Base-by-base conservation (phyloP, 1,140 invertebrate species). In the Drosophila tani region DNA sequence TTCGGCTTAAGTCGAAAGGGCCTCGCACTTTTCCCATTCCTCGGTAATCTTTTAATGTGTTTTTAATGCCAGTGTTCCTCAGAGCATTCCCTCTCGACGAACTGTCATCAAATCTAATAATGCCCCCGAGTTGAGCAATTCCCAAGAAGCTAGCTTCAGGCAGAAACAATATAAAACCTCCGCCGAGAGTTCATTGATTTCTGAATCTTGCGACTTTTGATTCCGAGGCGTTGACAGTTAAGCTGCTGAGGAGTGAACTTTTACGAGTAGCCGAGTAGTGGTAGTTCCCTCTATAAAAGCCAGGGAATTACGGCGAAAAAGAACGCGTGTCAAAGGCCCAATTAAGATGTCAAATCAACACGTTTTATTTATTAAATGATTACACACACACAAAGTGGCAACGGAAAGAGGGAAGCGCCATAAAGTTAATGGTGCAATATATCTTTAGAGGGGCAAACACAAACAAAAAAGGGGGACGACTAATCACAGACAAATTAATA, bases 301-400 rank as follows among this genome's bases (percentile, higher is more conserved):
- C 15, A 40, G 32, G 21, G 29, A n/a, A 55, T 55, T 55, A 55
- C 32, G 14, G 51, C 66, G 38, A 32, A 35, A 49, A 43, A 73
- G 47, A 73, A 71, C 69, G 47, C 77, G 68, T 81, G 81, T 75
- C 84, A 81, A 58, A 84, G 78, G 74, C 70, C 64, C 85, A 90
- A 90, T 90, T 90, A 90, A 90, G 81, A 82, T 85, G 85, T 90
- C 85, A 90, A 85, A 90, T 90, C 78, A 90, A 90, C 65, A 75
- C 69, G 57, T 83, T 80, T 88, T 81, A 81, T 78, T 88, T 90
- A 88, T 88, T 83, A 88, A 84, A 80, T 82, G 83, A 82, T 86
- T 82, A 71, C 75, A 49, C 67, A 49, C 67, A 78, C 73, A 68
- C 66, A 63, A 40, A 38, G 32, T 38, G 51, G 45, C 45, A 14